These are phyloP conservation scores for Spialia ferax DNA, from an alignment of 2,888 invertebrate species.

Conservation along the genomic window DNA sequence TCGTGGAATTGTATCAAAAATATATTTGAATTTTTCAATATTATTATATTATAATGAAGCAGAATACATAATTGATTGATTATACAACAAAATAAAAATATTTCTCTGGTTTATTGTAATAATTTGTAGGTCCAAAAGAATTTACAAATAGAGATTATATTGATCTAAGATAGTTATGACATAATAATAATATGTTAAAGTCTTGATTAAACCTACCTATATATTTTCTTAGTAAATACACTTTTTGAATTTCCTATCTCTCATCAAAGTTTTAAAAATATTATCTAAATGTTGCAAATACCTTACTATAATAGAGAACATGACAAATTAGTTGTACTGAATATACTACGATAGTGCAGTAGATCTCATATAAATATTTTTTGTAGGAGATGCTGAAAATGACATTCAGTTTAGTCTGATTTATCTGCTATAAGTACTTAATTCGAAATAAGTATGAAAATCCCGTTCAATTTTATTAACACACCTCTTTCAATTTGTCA, in stretches of 20 bases:
- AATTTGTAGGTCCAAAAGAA: slow-evolving; percentile 36
- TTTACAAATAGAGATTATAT: slow-evolving; percentile 19
- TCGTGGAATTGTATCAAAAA: not conserved
- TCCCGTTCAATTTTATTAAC: slow-evolving; percentile 13
- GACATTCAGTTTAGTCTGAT: slow-evolving; percentile 22
- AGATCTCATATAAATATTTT: not conserved
- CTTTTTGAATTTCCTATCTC: slow-evolving; percentile 15
- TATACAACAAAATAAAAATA: not conserved
- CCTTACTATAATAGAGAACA: slow-evolving; percentile 14
- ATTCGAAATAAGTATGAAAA: not conserved
- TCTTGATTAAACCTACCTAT: slow-evolving; percentile 13
- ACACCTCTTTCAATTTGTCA: slow-evolving; percentile 11
- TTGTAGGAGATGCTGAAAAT: not conserved
- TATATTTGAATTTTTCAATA: not conserved
- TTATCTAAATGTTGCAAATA: slow-evolving; percentile 23
- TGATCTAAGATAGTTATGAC: slow-evolving; percentile 23
- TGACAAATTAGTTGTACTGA: not conserved
- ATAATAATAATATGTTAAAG: slow-evolving; percentile 21
- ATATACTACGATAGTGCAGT: slow-evolving; percentile 11
- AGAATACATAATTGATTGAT: too few relatives aligned
- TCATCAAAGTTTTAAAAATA: slow-evolving; percentile 5
- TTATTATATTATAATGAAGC: not conserved
- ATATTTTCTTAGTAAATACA: slow-evolving; percentile 25
- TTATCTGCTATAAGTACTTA: not conserved
- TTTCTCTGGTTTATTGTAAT: slow-evolving; percentile 9